A percentile compares a stretch with the other conserved stretches of the same genome.
phyloP scores from a whole-genome alignment of 2,888 invertebrate species.

The Temnothorax ravouxi region DNA sequence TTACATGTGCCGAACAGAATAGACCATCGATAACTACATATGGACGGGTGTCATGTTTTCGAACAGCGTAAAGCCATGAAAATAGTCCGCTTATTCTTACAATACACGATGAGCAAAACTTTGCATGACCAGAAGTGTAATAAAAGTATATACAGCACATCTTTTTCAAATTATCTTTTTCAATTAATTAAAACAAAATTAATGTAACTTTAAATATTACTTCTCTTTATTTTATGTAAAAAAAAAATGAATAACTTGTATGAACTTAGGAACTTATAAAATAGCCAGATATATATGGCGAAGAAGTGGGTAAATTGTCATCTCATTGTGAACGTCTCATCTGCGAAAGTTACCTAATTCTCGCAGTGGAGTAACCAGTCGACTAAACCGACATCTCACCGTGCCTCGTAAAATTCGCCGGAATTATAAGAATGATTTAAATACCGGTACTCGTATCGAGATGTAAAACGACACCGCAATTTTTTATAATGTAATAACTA shows the following conservation, averaged over 20 bases:
- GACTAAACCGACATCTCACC: conserved; percentile 51
- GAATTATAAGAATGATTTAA: background rate
- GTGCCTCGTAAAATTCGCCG: conserved; percentile 23
- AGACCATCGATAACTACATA: no score
- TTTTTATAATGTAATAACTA: background rate
- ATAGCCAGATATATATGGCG: background rate
- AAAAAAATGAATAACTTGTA: background rate
- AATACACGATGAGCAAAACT: no score
- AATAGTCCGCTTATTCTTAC: no score
- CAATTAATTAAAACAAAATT: no score
- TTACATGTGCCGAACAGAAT: no score
- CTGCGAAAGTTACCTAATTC: conserved; percentile 55
- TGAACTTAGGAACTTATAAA: background rate
- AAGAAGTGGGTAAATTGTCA: background rate
- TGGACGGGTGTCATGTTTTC: no score
- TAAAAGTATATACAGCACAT: no score
- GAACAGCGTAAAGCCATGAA: no score
- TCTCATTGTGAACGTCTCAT: background rate
- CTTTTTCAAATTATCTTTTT: no score
- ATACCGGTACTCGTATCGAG: background rate
- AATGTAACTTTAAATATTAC: background rate
- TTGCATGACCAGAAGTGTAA: no score
- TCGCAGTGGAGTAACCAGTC: conserved; percentile 60
- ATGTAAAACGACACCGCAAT: background rate
- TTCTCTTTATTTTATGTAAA: background rate